Conservation (phyloP, 37 sponge, comb jelly and placozoan genomes). For the Spongilla lacustris region DNA sequence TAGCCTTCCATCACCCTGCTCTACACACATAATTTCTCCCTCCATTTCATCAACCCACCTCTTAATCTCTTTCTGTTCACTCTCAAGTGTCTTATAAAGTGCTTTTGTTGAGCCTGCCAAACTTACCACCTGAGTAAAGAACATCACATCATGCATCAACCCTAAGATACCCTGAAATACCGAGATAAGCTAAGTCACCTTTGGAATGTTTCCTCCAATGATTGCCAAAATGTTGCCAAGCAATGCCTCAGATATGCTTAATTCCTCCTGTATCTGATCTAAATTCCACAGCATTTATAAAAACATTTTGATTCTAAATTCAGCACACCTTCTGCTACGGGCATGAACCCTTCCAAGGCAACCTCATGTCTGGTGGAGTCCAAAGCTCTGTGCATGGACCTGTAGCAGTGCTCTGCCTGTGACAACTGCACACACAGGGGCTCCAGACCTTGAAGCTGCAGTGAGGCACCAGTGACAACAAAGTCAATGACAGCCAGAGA, state of each 20-base stretch:
- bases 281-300: neutral
- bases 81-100: slow-evolving; percentile 8
- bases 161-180: too few relatives aligned
- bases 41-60: slow-evolving; percentile 27
- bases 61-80: slow-evolving; percentile 34
- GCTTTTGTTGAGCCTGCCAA: slow-evolving; percentile 18
- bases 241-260: slow-evolving; percentile 5
- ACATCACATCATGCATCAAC: neutral
- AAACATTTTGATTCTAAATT: neutral
- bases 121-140: neutral
- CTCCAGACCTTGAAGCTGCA: slow-evolving; percentile 28
- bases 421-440: slow-evolving; percentile 17
- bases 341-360: slow-evolving; percentile 8
- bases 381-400: slow-evolving; percentile 22
- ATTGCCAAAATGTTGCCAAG: slow-evolving; percentile 6
- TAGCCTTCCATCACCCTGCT: neutral
- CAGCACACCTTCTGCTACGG: slow-evolving; percentile 34
- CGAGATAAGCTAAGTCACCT: too few relatives aligned
- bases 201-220: slow-evolving; percentile 18
- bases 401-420: slow-evolving; percentile 10
- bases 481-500: too few relatives aligned
- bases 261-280: slow-evolving; percentile 24
- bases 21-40: neutral
- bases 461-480: too few relatives aligned
- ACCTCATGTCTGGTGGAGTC: slow-evolving; percentile 54